These are phyloP conservation scores for Marasmarcha lunaedactyla DNA, from an alignment of 2,888 invertebrate genomes.

Conservation along the genomic window DNA sequence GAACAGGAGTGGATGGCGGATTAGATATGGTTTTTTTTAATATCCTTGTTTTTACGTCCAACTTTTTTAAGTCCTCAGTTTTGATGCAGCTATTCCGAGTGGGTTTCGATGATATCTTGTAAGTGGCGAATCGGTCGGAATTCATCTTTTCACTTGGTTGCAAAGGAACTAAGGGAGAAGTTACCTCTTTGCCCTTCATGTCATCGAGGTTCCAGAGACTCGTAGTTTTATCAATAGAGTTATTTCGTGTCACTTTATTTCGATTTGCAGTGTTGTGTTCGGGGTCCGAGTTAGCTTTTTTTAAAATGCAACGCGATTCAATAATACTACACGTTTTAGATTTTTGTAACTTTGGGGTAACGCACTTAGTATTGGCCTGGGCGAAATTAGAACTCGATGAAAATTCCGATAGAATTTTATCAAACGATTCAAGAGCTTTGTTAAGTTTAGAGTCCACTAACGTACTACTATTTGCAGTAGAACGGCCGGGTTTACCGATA, in stretches of 20 bases:
- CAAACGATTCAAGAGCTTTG: slow-evolving; percentile 61
- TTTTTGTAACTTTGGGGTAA: slow-evolving; percentile 73
- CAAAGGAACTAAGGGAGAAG: slow-evolving; percentile 49
- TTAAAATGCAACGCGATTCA: slow-evolving; percentile 75
- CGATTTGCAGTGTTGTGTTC: slow-evolving; percentile 37
- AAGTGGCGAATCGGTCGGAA: slow-evolving; percentile 62
- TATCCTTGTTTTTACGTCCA: slow-evolving; percentile 67
- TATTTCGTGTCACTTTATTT: slow-evolving; percentile 50
- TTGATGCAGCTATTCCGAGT: slow-evolving; percentile 48
- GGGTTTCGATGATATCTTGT: slow-evolving; percentile 57
- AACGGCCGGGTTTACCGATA: slow-evolving; percentile 30
- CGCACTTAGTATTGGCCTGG: slow-evolving; percentile 29
- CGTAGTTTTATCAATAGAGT: slow-evolving; percentile 66
- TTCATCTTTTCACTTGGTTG: slow-evolving; percentile 48
- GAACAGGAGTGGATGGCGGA: slow-evolving; percentile 62
- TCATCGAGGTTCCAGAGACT: slow-evolving; percentile 72
- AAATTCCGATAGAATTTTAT: slow-evolving; percentile 58
- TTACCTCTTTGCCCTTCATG: slow-evolving; percentile 63
- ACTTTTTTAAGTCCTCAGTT: slow-evolving; percentile 57
- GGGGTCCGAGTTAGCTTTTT: slow-evolving; percentile 67
- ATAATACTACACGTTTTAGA: slow-evolving; percentile 79
- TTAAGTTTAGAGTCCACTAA: slow-evolving; percentile 45
- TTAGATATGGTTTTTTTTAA: slow-evolving; percentile 66
- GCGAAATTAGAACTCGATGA: slow-evolving; percentile 34
- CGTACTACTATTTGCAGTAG: slow-evolving; percentile 18